These are phyloP conservation scores for Lampris incognitus DNA, from an alignment of 2,113 vertebrate species.

Conservation along the genomic window DNA sequence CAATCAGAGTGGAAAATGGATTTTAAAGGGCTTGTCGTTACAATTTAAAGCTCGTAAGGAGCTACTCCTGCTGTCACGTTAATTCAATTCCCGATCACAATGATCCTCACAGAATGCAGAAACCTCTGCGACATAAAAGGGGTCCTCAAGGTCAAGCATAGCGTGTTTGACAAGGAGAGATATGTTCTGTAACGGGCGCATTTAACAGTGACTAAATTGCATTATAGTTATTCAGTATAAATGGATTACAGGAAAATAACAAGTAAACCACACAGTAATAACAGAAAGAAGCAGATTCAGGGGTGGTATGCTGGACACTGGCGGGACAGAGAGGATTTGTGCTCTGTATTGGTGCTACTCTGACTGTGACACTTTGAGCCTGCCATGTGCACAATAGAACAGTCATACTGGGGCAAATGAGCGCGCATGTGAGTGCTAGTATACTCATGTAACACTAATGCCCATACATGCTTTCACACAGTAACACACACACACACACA, in stretches of 20 bases:
- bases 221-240: constrained; percentile 78
- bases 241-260: constrained; percentile 75
- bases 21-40: constrained; percentile 81
- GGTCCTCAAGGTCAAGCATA: constrained; percentile 62
- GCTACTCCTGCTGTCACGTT: constrained; percentile 73
- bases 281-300: constrained; percentile 81
- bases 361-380: constrained; percentile 48
- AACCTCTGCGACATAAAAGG: constrained; percentile 75
- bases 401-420: constrained; percentile 38
- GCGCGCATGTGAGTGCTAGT: constrained; percentile 26
- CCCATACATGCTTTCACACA: constrained; percentile 19
- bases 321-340: constrained; percentile 65
- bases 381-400: constrained; percentile 30
- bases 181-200: constrained; percentile 76
- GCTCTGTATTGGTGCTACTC: constrained; percentile 19
- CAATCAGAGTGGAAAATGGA: constrained; percentile 82
- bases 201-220: constrained; percentile 80
- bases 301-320: constrained; percentile 73
- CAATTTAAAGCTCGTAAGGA: constrained; percentile 76
- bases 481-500: constrained; percentile 24
- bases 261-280: constrained; percentile 77
- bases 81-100: constrained; percentile 77
- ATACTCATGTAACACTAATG: too few relatives aligned
- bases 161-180: constrained; percentile 68
- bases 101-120: constrained; percentile 67